phyloP scores from a whole-genome alignment of 2,797 vertebrate genomes.

The Onychomys leucogaster region DNA sequence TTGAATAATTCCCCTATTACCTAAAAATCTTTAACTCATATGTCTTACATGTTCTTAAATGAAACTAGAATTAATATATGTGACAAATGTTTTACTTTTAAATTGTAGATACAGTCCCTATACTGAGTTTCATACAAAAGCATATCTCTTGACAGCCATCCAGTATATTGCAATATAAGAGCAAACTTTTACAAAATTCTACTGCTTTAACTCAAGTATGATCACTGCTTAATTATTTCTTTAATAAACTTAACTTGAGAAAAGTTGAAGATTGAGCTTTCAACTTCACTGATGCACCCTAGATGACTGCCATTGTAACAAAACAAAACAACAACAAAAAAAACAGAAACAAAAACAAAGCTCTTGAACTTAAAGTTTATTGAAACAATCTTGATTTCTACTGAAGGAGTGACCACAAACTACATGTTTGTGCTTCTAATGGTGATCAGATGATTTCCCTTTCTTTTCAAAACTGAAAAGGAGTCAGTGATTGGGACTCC shows the following conservation, averaged over 20 bases:
- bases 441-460: background rate
- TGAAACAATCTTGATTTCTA: constrained; percentile 31
- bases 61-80: background rate
- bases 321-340: constrained; percentile 63
- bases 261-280: constrained; percentile 85
- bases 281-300: constrained; percentile 85
- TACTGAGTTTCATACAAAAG: constrained; percentile 75
- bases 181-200: constrained; percentile 88
- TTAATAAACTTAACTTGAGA: constrained; percentile 86
- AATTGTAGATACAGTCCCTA: no score
- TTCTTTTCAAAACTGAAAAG: background rate
- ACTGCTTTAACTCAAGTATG: constrained; percentile 89
- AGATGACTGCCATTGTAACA: constrained; percentile 82
- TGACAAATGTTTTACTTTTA: background rate
- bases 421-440: background rate
- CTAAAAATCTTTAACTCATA: constrained; percentile 71
- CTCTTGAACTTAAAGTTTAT: constrained; percentile 83
- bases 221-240: constrained; percentile 88
- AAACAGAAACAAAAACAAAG: background rate
- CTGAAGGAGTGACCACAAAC: background rate
- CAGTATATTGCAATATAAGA: constrained; percentile 85
- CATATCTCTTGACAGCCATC: constrained; percentile 86
- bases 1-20: constrained; percentile 87
- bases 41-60: background rate
- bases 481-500: background rate